Percentiles rank a stretch among this genome's conserved stretches.
Conservation (phyloP, 2,113 vertebrate species). For the Marmota flaviventris region DNA sequence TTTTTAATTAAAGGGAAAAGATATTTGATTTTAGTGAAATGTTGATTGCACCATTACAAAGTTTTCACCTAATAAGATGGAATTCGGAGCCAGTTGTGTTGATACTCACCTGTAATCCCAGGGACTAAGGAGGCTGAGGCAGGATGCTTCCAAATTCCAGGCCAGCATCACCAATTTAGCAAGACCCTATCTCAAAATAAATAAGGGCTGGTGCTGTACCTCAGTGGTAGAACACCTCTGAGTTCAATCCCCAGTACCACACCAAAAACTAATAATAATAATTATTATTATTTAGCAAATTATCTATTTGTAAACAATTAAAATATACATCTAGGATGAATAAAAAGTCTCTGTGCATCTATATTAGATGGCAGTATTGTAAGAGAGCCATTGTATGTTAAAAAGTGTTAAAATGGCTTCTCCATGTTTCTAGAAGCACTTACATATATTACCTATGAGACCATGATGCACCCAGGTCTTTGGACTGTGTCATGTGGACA, state of each 20-base stretch:
- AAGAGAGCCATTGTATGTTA: constrained; percentile 55
- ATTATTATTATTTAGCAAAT: neutral
- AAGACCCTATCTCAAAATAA: no score
- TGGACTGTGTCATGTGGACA: neutral
- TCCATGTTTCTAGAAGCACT: constrained; percentile 34
- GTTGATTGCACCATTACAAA: constrained; percentile 77
- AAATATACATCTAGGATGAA: neutral
- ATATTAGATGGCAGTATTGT: constrained; percentile 57
- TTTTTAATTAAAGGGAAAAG: constrained; percentile 79
- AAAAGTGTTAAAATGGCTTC: constrained; percentile 47
- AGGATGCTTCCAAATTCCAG: no score
- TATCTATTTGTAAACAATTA: constrained; percentile 35
- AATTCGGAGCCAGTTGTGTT: neutral
- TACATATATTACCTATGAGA: constrained; percentile 2
- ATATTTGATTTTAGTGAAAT: constrained; percentile 74
- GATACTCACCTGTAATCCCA: no score
- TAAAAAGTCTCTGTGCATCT: constrained; percentile 46
- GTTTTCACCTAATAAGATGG: constrained; percentile 75
- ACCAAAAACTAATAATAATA: no score
- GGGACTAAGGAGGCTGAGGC: no score
- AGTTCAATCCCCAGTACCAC: neutral
- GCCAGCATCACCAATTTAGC: no score
- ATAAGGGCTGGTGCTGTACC: no score
- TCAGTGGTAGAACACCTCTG: no score
- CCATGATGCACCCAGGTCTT: constrained; percentile 34